These are phyloP conservation scores for Endomychus coccineus DNA, from an alignment of 2,888 invertebrate genomes.

Conservation along the genomic window DNA sequence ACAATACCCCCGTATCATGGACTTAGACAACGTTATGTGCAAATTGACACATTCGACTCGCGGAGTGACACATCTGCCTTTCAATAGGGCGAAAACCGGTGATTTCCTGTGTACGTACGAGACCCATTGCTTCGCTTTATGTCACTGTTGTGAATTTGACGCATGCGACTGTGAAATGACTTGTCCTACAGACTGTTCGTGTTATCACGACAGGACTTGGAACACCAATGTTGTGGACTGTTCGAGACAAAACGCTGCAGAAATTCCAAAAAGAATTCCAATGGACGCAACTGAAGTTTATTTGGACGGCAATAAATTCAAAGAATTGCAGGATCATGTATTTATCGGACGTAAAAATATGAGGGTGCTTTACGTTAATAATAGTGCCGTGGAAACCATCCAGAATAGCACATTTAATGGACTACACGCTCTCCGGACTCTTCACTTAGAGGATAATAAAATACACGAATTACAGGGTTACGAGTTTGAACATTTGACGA, in stretches of 20 bases:
- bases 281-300: slow-evolving; percentile 93
- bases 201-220: slow-evolving; percentile 92
- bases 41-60: slow-evolving; percentile 73
- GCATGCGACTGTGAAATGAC: slow-evolving; percentile 97
- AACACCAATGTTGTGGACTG: slow-evolving; percentile 89
- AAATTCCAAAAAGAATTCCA: slow-evolving; percentile 79
- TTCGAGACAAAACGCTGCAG: slow-evolving; percentile 67
- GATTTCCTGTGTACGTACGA: slow-evolving; percentile 90
- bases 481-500: slow-evolving; percentile 75
- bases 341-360: slow-evolving; percentile 88
- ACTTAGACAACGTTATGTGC: slow-evolving; percentile 82
- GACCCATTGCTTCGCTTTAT: slow-evolving; percentile 87
- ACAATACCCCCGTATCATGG: slow-evolving; percentile 83
- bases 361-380: slow-evolving; percentile 77
- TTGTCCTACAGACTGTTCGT: slow-evolving; percentile 88
- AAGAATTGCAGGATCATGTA: slow-evolving; percentile 75
- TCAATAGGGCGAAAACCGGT: slow-evolving; percentile 67
- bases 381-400: slow-evolving; percentile 74
- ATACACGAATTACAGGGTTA: slow-evolving; percentile 71
- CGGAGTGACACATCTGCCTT: slow-evolving; percentile 69
- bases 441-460: slow-evolving; percentile 82
- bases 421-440: slow-evolving; percentile 64
- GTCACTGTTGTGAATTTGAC: slow-evolving; percentile 94
- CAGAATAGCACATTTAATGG: slow-evolving; percentile 90
- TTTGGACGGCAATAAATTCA: slow-evolving; percentile 83